Percentiles rank a stretch among this genome's conserved stretches.
Evolutionary conservation across 1,140 invertebrate species (phyloP).

Genomic region (Bilobella aurantiaca): DNA sequence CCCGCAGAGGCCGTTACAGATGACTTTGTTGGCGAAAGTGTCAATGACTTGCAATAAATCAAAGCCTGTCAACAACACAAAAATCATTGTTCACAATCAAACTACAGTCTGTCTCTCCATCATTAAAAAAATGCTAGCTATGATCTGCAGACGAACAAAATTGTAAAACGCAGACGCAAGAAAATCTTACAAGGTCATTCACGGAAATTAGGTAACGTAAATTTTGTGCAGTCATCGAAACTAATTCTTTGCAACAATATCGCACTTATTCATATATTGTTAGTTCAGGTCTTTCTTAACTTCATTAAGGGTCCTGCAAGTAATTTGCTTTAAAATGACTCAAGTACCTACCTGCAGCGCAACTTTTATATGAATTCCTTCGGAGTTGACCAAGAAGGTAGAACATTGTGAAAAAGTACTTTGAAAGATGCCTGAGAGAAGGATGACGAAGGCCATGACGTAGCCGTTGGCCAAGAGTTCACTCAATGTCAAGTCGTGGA

Average conservation of each 20-base stretch:
- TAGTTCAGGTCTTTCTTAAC: no score
- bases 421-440: constrained; percentile 61
- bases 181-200: no score
- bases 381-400: constrained; percentile 66
- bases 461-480: constrained; percentile 67
- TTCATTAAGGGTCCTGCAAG: no score
- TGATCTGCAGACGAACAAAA: no score
- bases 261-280: no score
- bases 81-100: constrained; percentile 11
- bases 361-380: constrained; percentile 66
- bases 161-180: no score
- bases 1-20: not conserved
- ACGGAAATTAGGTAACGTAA: no score
- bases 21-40: constrained; percentile 25
- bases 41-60: constrained; percentile 50
- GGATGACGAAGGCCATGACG: constrained; percentile 58
- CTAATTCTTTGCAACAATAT: no score
- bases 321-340: no score
- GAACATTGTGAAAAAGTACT: constrained; percentile 72
- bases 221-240: no score
- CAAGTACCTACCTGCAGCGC: constrained; percentile 56
- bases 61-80: constrained; percentile 48
- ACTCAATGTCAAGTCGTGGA: constrained; percentile 41
- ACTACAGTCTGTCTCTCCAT: no score
- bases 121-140: no score